These are phyloP conservation scores for Lasioglossum baleicum DNA, from an alignment of 1,140 invertebrate species.

Conservation along the genomic window DNA sequence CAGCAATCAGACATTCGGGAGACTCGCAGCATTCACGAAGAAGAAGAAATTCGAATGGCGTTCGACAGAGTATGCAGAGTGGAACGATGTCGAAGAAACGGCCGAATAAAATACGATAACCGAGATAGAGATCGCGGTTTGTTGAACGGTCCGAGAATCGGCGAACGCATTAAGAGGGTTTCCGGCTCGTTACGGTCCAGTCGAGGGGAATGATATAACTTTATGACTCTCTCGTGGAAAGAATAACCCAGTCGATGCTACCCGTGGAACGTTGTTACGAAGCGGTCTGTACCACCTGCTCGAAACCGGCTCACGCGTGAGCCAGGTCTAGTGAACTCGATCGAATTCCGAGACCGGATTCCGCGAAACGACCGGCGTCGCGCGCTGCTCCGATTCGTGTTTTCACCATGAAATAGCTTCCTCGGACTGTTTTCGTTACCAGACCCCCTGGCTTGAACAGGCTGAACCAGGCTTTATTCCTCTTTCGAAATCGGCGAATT, in stretches of 20 bases:
- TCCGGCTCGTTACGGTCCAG: constrained; percentile 11
- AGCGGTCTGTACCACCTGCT: constrained; percentile 54
- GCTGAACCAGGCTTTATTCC: neutral
- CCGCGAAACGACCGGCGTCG: constrained; percentile 55
- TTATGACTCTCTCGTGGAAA: constrained; percentile 40
- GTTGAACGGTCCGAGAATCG: neutral
- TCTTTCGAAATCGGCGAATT: neutral
- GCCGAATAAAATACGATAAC: neutral
- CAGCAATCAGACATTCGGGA: no score
- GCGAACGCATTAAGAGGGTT: constrained; percentile 32
- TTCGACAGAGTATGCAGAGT: neutral
- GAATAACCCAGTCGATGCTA: constrained; percentile 29
- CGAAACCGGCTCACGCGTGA: constrained; percentile 67
- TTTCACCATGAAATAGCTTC: constrained; percentile 39
- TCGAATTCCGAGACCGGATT: constrained; percentile 75
- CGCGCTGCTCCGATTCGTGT: constrained; percentile 56
- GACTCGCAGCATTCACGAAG: neutral
- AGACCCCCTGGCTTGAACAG: no score
- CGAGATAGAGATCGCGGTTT: neutral
- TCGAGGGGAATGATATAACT: constrained; percentile 51
- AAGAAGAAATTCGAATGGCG: no score
- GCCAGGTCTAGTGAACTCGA: constrained; percentile 72
- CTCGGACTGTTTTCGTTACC: neutral
- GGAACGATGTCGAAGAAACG: neutral
- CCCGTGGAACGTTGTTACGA: constrained; percentile 33